phyloP scores from a whole-genome alignment of 2,113 vertebrate genomes.

The Nipponia nippon region DNA sequence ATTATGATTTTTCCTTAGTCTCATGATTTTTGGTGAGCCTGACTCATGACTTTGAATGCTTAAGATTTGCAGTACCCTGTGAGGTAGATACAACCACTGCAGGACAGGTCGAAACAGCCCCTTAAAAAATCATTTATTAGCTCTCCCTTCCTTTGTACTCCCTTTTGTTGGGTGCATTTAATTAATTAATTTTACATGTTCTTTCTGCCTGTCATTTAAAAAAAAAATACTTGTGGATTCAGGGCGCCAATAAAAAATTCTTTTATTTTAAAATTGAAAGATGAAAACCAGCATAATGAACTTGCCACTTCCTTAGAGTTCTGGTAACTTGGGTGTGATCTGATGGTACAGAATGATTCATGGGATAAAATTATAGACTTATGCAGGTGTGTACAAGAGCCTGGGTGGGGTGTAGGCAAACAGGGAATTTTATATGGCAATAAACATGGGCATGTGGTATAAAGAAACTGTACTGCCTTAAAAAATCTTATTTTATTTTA shows the following conservation, averaged over 20 bases:
- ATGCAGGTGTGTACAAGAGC: constrained; percentile 73
- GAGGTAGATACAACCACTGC: neutral
- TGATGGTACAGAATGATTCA: constrained; percentile 73
- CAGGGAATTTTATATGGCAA: constrained; percentile 52
- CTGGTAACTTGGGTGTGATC: constrained; percentile 76
- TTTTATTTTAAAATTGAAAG: constrained; percentile 50
- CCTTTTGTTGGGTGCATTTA: neutral
- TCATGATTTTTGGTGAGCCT: neutral
- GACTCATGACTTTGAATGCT: neutral
- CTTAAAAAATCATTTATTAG: neutral
- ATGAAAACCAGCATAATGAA: constrained; percentile 58
- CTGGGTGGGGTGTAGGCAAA: constrained; percentile 66
- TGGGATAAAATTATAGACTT: constrained; percentile 73
- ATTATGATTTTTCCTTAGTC: neutral
- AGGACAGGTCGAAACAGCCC: neutral
- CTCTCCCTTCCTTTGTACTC: neutral
- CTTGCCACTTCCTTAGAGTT: constrained; percentile 64
- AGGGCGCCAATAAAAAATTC: constrained; percentile 56
- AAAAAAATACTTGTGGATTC: constrained; percentile 19
- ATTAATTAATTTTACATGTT: constrained; percentile 28
- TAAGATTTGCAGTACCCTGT: neutral
- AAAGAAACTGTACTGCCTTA: constrained; percentile 21
- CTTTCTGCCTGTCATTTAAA: neutral
- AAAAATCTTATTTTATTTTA: constrained; percentile 5
- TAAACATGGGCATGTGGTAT: constrained; percentile 48